Percentiles rank a stretch among this genome's conserved stretches.
Conservation (phyloP, 2,797 vertebrate genomes). For the Notamacropus eugenii region DNA sequence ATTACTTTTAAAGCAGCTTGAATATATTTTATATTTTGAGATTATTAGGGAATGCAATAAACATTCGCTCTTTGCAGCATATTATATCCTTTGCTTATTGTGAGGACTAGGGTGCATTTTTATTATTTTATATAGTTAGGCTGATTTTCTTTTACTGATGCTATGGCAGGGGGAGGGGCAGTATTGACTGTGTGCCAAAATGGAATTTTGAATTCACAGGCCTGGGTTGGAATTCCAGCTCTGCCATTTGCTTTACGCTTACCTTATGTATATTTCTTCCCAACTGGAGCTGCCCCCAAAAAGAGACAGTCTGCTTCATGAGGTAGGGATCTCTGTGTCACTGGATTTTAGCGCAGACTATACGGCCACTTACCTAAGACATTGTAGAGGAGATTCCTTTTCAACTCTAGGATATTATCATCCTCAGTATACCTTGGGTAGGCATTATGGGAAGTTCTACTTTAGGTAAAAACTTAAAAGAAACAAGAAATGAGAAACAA, state of each 20-base stretch:
- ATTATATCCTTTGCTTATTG: background rate
- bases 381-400: background rate
- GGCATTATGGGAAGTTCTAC: background rate
- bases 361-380: background rate
- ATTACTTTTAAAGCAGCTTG: constrained; percentile 79
- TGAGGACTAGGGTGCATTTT: background rate
- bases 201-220: background rate
- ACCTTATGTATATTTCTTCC: background rate
- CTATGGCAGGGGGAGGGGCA: background rate
- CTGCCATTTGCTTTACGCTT: background rate
- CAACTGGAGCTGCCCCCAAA: background rate
- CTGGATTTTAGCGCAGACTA: background rate
- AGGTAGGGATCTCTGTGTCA: background rate
- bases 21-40: constrained; percentile 64
- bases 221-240: background rate
- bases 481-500: background rate
- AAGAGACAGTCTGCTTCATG: background rate
- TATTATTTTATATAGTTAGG: constrained; percentile 8
- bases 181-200: background rate
- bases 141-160: background rate
- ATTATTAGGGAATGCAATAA: background rate
- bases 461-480: background rate
- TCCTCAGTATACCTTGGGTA: background rate
- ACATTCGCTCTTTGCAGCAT: background rate
- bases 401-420: background rate